Conservation (phyloP, 2,113 vertebrate genomes). For the Alectura lathami region DNA sequence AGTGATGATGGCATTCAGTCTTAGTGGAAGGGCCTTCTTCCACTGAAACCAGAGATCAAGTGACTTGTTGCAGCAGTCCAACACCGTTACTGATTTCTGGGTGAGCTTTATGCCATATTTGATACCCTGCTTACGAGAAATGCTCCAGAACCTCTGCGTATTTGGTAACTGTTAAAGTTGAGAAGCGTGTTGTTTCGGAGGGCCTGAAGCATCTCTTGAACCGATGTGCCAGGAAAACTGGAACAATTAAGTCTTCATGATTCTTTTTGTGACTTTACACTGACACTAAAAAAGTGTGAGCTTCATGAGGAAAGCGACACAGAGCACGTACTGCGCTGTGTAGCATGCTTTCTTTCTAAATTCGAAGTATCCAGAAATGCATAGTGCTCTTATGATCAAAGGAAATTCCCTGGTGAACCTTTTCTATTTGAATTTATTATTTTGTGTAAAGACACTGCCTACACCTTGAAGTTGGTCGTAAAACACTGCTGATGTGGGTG, state of each 20-base stretch:
- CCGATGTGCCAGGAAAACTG: slow-evolving; percentile 2
- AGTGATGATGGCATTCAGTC: not conserved
- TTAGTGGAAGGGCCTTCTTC: not conserved
- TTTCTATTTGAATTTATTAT: slow-evolving; percentile 38
- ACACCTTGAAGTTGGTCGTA: not conserved
- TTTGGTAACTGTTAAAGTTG: not conserved
- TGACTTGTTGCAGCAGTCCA: not conserved
- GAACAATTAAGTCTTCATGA: slow-evolving; percentile 16
- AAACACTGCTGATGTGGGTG: not conserved
- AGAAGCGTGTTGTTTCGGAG: not conserved
- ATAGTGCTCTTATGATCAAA: not conserved
- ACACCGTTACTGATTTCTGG: not conserved
- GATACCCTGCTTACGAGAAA: not conserved
- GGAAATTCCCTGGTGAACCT: not conserved
- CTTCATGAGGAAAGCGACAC: not conserved
- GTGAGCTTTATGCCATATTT: not conserved
- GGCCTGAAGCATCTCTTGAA: not conserved
- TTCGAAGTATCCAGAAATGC: not conserved
- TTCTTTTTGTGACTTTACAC: not conserved
- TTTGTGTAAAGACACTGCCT: slow-evolving; percentile 4
- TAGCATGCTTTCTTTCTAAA: not conserved
- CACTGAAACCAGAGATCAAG: not conserved
- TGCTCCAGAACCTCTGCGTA: not conserved
- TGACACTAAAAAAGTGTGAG: slow-evolving; percentile 7
- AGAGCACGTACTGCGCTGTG: not conserved